A percentile compares a stretch with the other conserved stretches of the same genome.
Conservation (phyloP, 2,888 invertebrate genomes). For the Deilephila porcellus region DNA sequence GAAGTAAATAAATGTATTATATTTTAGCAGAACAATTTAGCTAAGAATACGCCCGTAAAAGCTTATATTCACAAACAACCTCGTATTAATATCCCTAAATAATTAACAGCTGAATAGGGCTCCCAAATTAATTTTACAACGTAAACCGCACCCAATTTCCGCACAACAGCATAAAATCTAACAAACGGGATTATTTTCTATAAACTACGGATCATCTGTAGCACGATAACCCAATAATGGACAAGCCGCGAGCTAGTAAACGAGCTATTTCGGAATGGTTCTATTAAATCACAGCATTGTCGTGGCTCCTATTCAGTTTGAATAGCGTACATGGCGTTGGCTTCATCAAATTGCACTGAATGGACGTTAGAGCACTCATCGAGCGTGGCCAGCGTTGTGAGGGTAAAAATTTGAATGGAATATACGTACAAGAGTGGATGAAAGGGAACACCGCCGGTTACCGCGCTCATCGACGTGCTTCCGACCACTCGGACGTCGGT, state of each 20-base stretch:
- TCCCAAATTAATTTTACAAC: background rate
- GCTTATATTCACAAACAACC: too few species aligned
- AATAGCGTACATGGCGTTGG: conserved; percentile 72
- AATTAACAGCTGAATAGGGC: background rate
- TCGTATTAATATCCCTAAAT: too few species aligned
- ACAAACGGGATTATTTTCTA: conserved; percentile 37
- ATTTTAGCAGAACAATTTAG: too few species aligned
- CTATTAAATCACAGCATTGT: conserved; percentile 79
- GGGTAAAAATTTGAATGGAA: conserved; percentile 84
- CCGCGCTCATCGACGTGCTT: conserved; percentile 54
- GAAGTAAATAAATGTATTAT: too few species aligned
- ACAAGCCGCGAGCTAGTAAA: conserved; percentile 40
- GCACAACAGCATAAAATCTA: conserved; percentile 24
- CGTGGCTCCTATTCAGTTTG: conserved; percentile 74
- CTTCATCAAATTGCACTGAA: conserved; percentile 83
- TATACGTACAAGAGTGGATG: conserved; percentile 61
- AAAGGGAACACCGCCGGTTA: conserved; percentile 50
- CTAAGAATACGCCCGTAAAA: too few species aligned
- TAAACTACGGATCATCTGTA: conserved; percentile 1
- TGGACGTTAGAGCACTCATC: conserved; percentile 79
- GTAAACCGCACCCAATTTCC: background rate
- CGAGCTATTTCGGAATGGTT: conserved; percentile 66
- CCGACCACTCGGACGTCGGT: conserved; percentile 72
- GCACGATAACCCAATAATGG: conserved; percentile 13
- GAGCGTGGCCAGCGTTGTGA: conserved; percentile 66